Conservation (phyloP, 1,140 invertebrate species). For the Trichoplusia ni region DNA sequence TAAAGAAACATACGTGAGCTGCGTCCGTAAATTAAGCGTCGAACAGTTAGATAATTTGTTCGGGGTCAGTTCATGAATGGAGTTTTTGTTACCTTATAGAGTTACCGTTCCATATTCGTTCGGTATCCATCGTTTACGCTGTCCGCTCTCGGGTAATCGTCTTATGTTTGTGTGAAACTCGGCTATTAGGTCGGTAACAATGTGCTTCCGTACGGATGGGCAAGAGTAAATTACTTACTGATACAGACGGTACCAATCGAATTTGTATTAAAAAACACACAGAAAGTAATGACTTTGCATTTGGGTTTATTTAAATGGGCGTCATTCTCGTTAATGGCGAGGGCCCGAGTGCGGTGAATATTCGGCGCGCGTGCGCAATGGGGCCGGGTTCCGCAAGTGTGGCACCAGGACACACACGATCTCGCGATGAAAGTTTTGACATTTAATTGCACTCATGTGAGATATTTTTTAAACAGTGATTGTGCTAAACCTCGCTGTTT, state of each 20-base stretch:
- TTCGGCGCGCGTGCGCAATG: conserved; percentile 34
- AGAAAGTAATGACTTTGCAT: conserved; percentile 19
- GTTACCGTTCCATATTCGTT: conserved; percentile 46
- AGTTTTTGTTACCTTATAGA: conserved; percentile 48
- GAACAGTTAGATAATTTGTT: conserved; percentile 61
- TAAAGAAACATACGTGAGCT: conserved; percentile 43
- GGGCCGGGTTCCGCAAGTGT: conserved; percentile 30
- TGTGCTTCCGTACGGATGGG: conserved; percentile 14
- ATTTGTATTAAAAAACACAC: conserved; percentile 22
- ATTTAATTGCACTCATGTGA: too few relatives aligned
- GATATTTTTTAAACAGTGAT: too few relatives aligned
- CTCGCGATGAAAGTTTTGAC: conserved; percentile 21
- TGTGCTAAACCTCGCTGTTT: too few relatives aligned
- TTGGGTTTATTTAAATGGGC: conserved; percentile 8
- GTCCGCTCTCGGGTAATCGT: conserved; percentile 47
- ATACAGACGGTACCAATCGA: conserved; percentile 1
- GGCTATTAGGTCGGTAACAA: conserved; percentile 39
- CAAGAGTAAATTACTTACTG: conserved; percentile 28
- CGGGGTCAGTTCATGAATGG: conserved; percentile 44
- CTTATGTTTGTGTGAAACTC: conserved; percentile 39
- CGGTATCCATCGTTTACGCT: conserved; percentile 20
- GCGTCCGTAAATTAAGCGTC: conserved; percentile 51
- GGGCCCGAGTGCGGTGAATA: conserved; percentile 23
- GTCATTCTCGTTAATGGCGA: conserved; percentile 40
- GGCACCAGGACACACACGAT: conserved; percentile 30